Percentiles rank a stretch among this genome's conserved stretches.
Evolutionary conservation across 2,888 invertebrate genomes (phyloP).

Genomic region (Eulithis testata): DNA sequence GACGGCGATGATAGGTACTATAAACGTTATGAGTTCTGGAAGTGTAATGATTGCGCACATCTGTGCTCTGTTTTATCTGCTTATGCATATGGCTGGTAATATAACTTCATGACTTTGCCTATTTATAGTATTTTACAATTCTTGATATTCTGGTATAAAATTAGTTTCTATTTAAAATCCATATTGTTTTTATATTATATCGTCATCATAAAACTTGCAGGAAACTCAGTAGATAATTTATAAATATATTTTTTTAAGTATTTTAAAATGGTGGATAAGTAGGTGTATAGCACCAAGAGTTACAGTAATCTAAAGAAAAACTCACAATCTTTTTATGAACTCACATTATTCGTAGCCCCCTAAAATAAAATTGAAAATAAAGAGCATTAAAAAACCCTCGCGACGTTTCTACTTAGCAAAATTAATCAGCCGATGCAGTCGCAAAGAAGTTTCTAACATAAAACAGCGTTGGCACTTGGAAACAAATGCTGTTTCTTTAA

Average conservation of each 20-base stretch:
- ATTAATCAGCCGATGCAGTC: conserved; percentile 46
- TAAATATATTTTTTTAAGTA: too few relatives aligned
- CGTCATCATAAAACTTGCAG: too few relatives aligned
- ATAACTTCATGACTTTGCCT: conserved; percentile 1
- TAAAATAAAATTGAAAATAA: background rate
- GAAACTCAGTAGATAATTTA: too few relatives aligned
- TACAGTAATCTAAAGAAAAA: too few relatives aligned
- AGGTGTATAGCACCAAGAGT: too few relatives aligned
- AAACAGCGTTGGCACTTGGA: conserved; percentile 44
- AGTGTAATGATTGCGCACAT: conserved; percentile 65
- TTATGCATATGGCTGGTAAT: conserved; percentile 18
- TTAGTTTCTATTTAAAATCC: background rate
- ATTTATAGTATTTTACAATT: background rate
- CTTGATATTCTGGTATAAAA: too few relatives aligned
- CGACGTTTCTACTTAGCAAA: conserved; percentile 34
- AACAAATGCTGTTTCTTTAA: conserved; percentile 64
- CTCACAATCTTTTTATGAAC: too few relatives aligned
- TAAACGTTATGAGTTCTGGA: conserved; percentile 66
- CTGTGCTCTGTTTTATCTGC: conserved; percentile 56
- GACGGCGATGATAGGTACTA: conserved; percentile 70
- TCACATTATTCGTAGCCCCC: too few relatives aligned
- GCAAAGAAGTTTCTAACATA: conserved; percentile 41
- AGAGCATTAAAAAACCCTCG: conserved; percentile 19
- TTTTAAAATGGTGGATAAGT: too few relatives aligned
- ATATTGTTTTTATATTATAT: too few relatives aligned